Conservation (phyloP, 2,888 invertebrate species). For the Lepidonotus clava region DNA sequence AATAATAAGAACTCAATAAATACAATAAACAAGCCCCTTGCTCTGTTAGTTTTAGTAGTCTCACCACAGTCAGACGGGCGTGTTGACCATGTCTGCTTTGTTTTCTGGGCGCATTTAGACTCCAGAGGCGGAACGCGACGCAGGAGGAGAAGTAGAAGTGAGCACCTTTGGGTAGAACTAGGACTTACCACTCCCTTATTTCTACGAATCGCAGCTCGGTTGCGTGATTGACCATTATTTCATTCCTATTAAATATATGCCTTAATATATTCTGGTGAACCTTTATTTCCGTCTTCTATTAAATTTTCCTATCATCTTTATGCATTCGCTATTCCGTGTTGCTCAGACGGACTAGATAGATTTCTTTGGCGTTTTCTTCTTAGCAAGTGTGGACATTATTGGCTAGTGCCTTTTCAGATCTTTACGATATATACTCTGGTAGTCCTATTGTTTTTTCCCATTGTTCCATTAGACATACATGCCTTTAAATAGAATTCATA, state of each 20-base stretch:
- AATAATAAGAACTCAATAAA: too few species aligned
- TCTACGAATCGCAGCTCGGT: conserved; percentile 9
- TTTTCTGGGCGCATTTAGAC: not conserved
- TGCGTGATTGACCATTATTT: conserved; percentile 39
- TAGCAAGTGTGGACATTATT: not conserved
- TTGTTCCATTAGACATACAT: not conserved
- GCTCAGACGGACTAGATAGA: conserved; percentile 9
- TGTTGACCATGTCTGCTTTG: not conserved
- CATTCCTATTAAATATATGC: conserved; percentile 29
- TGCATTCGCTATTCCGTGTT: conserved; percentile 20
- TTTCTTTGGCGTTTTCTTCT: not conserved
- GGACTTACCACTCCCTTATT: not conserved
- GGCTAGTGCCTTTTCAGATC: conserved; percentile 26
- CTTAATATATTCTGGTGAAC: conserved; percentile 30
- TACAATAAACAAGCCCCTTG: too few species aligned
- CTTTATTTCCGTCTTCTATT: conserved; percentile 11
- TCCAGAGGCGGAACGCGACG: conserved; percentile 36
- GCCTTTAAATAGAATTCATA: not conserved
- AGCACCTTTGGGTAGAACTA: conserved; percentile 35
- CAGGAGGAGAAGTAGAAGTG: conserved; percentile 39
- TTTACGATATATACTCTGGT: conserved; percentile 12
- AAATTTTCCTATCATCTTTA: not conserved
- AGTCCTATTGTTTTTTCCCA: not conserved
- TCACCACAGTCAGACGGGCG: not conserved
- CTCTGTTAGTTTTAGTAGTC: too few species aligned